phyloP scores from a whole-genome alignment of 1,140 invertebrate species.

The Eupeodes corollae region DNA sequence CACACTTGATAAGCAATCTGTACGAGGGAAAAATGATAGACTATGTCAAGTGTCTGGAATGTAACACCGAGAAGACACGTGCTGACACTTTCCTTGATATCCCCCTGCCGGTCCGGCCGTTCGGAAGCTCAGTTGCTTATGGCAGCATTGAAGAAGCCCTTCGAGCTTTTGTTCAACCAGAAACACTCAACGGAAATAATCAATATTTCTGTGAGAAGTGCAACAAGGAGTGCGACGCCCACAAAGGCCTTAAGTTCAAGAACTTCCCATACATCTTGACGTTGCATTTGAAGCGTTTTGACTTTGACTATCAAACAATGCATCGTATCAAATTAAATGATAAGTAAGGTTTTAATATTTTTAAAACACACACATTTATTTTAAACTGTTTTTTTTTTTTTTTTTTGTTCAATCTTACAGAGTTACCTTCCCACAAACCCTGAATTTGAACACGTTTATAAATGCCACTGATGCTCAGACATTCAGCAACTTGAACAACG shows the following conservation, averaged over 20 bases:
- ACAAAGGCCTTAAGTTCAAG: conserved; percentile 82
- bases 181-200: conserved; percentile 75
- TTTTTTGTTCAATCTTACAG: conserved; percentile 44
- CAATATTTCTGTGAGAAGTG: conserved; percentile 86
- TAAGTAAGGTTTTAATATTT: conserved; percentile 48
- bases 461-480: conserved; percentile 10
- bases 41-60: conserved; percentile 85
- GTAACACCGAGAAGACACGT: conserved; percentile 70
- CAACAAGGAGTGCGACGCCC: conserved; percentile 79
- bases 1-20: conserved; percentile 65
- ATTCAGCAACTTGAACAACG: conserved; percentile 31
- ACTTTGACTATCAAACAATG: conserved; percentile 80
- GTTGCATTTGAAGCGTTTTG: conserved; percentile 81
- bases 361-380: background rate
- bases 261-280: conserved; percentile 83
- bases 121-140: conserved; percentile 66
- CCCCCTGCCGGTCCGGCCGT: conserved; percentile 75
- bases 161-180: conserved; percentile 73
- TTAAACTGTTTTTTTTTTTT: background rate
- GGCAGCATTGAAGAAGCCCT: conserved; percentile 78
- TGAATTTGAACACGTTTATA: conserved; percentile 71
- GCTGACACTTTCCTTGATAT: conserved; percentile 83
- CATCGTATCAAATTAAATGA: conserved; percentile 86
- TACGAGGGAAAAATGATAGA: conserved; percentile 77
- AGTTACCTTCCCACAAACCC: conserved; percentile 70